Evolutionary conservation across 2,113 vertebrate genomes (phyloP), one percentile per base, ranked within the genome.

Genomic region (Pseudorectes ferrugineus): DNA sequence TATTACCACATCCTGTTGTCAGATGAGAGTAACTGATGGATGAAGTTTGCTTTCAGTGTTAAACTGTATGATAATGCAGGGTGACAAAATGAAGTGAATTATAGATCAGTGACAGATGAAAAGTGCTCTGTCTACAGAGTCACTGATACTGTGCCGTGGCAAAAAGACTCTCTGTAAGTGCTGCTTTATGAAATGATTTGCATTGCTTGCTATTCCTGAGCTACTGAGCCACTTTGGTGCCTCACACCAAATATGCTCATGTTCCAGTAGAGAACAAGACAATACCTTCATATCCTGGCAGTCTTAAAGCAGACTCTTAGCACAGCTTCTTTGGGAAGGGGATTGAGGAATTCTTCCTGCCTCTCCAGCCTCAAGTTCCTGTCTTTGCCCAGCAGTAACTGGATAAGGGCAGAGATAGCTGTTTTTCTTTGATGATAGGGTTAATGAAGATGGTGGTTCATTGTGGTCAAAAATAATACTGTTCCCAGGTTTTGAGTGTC

Each of bases 101-200:
- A 46, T 2, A 40, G 22, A 40, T 76, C 23, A 25, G 46, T 59
- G 54, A 43, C 15, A 73, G 62, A 45, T 24, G 68, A 88, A 35
- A 61, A 85, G n/a, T 33, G 17, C 11, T 73, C 28, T 26, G 3
- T 71, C 84, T 45, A 23, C 21, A 48, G 42, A 86, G 48, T 51
- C 21, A 15, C 2, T 78, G 65, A 42, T 67, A 55, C 0, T 0
- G 0, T 35, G 21, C 9, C 9, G 13, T 46, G 52, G 19, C 45
- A 72, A 46, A 87, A 75, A 57, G 14, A 35, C 11, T 84, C 22
- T 54, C 20, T 31, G 42, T 49, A 17, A 1, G 1, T 68, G 29
- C 23, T 70, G 20, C 55, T 45, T 73, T 80, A 59, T 55, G 26
- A 54, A 88, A 62, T 87, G 0, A 31, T 88, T 66, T 66, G 16